A percentile compares a stretch with the other conserved stretches of the same genome.
These are phyloP conservation scores for Linnaemya tessellans DNA, from an alignment of 2,888 invertebrate species.

Conservation along the genomic window DNA sequence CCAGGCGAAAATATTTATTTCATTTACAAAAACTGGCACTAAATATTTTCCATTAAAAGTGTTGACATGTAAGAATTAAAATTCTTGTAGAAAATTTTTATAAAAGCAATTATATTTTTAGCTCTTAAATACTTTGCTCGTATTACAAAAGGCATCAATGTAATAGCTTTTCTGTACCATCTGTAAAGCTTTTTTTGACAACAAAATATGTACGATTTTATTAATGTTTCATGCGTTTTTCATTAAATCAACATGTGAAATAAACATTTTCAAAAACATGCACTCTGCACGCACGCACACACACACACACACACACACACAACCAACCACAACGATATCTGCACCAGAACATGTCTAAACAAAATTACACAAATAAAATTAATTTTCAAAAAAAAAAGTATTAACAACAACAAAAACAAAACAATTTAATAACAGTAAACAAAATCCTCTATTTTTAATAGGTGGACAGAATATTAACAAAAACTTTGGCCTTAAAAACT, in stretches of 20 bases:
- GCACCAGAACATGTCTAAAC: not conserved
- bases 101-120: too few species aligned
- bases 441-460: not conserved
- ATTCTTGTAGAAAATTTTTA: too few species aligned
- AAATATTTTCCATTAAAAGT: too few species aligned
- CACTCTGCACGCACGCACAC: not conserved
- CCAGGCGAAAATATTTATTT: too few species aligned
- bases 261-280: not conserved
- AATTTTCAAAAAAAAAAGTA: not conserved
- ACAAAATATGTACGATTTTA: not conserved
- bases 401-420: not conserved
- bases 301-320: not conserved
- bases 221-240: not conserved
- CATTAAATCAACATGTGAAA: not conserved
- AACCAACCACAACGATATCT: not conserved
- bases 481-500: slow-evolving; percentile 9
- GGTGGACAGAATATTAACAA: not conserved
- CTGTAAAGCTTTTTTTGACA: not conserved
- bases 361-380: not conserved
- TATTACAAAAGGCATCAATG: not conserved
- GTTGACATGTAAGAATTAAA: too few species aligned
- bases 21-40: too few species aligned
- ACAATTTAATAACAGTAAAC: not conserved
- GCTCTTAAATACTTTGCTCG: too few species aligned
- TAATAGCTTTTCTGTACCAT: not conserved